Evolutionary conservation across 1,140 invertebrate species (phyloP), one percentile per base, ranked within the genome.

Genomic region (Plodia interpunctella): DNA sequence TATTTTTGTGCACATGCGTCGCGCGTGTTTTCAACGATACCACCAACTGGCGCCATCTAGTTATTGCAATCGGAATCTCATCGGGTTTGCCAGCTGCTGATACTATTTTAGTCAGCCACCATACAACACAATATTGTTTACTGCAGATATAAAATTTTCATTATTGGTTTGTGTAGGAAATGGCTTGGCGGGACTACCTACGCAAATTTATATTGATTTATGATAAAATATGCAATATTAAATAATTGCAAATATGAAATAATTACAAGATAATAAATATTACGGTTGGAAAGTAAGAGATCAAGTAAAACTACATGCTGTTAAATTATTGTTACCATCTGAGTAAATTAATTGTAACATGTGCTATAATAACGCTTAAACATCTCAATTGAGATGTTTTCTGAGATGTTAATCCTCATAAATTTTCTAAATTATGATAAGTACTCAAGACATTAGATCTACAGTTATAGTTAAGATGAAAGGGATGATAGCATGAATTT

Each of bases 1-100:
- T 87, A 88, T 88, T 88, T 86, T 68, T 65, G 82, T 81, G 77
- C 83, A 72, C 78, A 82, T 76, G 72, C 78, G 79, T 72, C 65
- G 61, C 68, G 15, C 21, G 57, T 70, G 66, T 64, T 72, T 76
- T 74, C 55, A 66, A 66, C 60, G 61, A 54, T 38, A 68, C 57
- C 55, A 57, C 17, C 70, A 71, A 65, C 71, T 76, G 72, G 78
- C 80, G 84, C 86, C 86, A 88, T 85, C 86, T 88, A 86, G 72
- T 66, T 65, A 65, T 66, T 67, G 64, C 65, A 62, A 72, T 71
- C 65, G 57, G 63, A 75, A 80, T 68, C 59, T 56, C 72, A 75
- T 76, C 78, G 76, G 64, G 72, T 64, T 63, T 72, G 70, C 76
- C 77, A 80, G 80, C 76, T 80, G 78, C 80, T 78, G 67, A 66